Percentiles rank a stretch among this genome's conserved stretches.
Evolutionary conservation across 2,888 invertebrate genomes (phyloP).

Genomic region (Drosophila anomalipes): DNA sequence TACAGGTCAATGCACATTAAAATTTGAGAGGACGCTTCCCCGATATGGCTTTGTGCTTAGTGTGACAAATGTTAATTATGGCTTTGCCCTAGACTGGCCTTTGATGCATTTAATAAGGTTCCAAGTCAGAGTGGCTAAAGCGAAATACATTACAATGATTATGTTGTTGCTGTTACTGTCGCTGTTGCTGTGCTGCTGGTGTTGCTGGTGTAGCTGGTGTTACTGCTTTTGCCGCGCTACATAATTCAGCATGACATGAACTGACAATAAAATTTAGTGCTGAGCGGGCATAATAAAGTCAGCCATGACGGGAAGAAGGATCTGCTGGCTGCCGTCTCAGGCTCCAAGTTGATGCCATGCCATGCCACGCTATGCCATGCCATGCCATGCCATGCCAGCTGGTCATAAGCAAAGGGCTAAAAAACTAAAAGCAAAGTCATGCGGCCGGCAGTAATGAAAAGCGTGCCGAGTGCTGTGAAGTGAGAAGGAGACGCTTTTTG

Average conservation of each 20-base stretch:
- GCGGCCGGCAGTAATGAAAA: conserved; percentile 77
- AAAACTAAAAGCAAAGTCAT: conserved; percentile 79
- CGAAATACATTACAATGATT: conserved; percentile 76
- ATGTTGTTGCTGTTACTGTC: conserved; percentile 44
- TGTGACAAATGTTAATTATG: conserved; percentile 76
- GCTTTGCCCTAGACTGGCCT: conserved; percentile 28
- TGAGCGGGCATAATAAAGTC: conserved; percentile 84
- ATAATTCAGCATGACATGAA: conserved; percentile 84
- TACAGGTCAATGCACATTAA: conserved; percentile 76
- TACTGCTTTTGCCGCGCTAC: conserved; percentile 68
- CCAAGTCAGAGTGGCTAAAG: conserved; percentile 42
- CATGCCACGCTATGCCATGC: background rate
- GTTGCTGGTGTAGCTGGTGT: conserved; percentile 16
- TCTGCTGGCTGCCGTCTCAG: conserved; percentile 30
- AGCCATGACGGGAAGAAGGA: conserved; percentile 53
- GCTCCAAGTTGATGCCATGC: conserved; percentile 33
- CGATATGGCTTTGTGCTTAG: conserved; percentile 49
- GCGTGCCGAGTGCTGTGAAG: conserved; percentile 55
- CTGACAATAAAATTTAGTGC: conserved; percentile 85
- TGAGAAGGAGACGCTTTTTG: conserved; percentile 21
- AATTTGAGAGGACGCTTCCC: conserved; percentile 50
- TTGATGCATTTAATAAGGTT: conserved; percentile 70
- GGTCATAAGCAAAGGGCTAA: conserved; percentile 75
- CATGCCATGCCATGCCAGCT: conserved; percentile 47
- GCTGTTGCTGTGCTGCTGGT: conserved; percentile 8